Conservation (phyloP, 1,140 invertebrate species). For the Drosophila kepulauana region DNA sequence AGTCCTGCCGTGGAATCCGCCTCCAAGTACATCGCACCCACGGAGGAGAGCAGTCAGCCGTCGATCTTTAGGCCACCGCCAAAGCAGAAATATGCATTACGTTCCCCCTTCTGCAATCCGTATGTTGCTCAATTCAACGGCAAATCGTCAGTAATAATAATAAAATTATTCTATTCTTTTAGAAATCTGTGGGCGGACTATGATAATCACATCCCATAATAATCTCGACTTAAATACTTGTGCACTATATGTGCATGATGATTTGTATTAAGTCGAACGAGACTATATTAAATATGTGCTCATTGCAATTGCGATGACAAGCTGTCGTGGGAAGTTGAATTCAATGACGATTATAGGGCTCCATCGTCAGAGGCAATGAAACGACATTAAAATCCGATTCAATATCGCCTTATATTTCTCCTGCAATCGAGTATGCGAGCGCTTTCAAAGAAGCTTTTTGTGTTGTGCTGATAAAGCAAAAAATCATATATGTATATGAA, state of each 20-base stretch:
- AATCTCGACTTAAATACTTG: not conserved
- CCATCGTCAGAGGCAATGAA: too few species aligned
- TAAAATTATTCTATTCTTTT: constrained; percentile 20
- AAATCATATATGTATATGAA: not conserved
- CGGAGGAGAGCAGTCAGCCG: not conserved
- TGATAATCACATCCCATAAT: constrained; percentile 20
- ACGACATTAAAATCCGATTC: too few species aligned
- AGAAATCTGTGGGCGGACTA: constrained; percentile 58
- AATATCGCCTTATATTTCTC: too few species aligned
- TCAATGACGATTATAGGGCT: too few species aligned
- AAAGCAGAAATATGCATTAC: constrained; percentile 48
- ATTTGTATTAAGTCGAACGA: too few species aligned
- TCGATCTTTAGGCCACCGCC: not conserved
- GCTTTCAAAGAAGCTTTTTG: too few species aligned
- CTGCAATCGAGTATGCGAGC: too few species aligned
- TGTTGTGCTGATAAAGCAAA: not conserved
- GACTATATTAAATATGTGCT: too few species aligned
- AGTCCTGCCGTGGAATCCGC: constrained; percentile 39
- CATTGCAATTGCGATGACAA: too few species aligned
- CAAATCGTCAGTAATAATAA: not conserved
- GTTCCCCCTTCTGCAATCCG: constrained; percentile 65
- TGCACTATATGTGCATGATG: not conserved
- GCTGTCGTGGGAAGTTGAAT: too few species aligned
- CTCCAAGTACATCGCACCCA: constrained; percentile 41
- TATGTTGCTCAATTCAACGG: constrained; percentile 35